A percentile compares a stretch with the other conserved stretches of the same genome.
phyloP scores from a whole-genome alignment of 2,888 invertebrate genomes.

The Ennomos erosarius region DNA sequence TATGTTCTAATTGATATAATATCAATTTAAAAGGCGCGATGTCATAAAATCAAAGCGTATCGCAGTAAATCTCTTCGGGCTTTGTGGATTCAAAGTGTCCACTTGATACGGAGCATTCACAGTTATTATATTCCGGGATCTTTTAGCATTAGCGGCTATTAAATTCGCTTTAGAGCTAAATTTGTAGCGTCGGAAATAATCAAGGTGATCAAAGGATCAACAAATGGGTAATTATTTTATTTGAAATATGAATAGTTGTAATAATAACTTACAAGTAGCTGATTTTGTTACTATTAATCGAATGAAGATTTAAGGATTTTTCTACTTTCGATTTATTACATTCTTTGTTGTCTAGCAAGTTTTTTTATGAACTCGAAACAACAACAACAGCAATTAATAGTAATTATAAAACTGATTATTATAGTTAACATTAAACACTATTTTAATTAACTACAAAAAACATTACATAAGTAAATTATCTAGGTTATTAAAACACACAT shows the following conservation, averaged over 20 bases:
- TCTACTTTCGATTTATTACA: too few species aligned
- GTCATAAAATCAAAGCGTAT: conserved; percentile 75
- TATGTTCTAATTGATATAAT: conserved; percentile 50
- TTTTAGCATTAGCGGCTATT: conserved; percentile 63
- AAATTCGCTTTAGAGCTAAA: conserved; percentile 55
- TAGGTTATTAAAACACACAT: too few species aligned
- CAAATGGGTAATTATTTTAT: conserved; percentile 12
- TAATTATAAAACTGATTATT: too few species aligned
- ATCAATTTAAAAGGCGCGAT: conserved; percentile 57
- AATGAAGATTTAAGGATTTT: too few species aligned
- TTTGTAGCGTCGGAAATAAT: conserved; percentile 38
- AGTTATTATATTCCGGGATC: conserved; percentile 69
- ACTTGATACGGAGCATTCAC: conserved; percentile 75
- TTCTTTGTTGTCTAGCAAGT: too few species aligned
- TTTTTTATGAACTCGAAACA: too few species aligned
- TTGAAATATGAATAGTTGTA: not conserved
- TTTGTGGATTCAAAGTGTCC: conserved; percentile 73
- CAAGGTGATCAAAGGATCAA: conserved; percentile 32
- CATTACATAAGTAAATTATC: too few species aligned
- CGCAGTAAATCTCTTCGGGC: conserved; percentile 76
- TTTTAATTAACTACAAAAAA: too few species aligned
- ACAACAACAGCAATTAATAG: too few species aligned
- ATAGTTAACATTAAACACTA: too few species aligned
- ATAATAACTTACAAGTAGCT: too few species aligned
- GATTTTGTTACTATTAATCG: too few species aligned